phyloP scores from a whole-genome alignment of 2,888 invertebrate species.

The Choreutis nemorana region DNA sequence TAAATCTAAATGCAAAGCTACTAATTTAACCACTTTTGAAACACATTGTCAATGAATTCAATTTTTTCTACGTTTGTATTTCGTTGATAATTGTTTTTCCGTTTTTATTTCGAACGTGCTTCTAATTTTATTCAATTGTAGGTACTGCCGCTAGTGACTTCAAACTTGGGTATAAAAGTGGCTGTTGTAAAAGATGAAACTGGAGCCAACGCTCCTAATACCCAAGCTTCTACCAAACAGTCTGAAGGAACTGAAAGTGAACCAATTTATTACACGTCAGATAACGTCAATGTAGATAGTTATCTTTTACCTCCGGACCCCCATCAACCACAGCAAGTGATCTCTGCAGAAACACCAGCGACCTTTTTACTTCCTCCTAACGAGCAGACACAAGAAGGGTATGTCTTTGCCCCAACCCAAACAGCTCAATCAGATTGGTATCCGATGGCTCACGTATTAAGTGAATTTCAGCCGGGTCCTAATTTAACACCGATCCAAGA shows the following conservation, averaged over 20 bases:
- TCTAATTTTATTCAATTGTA: too few relatives aligned
- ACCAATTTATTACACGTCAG: constrained; percentile 32
- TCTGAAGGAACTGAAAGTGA: constrained; percentile 13
- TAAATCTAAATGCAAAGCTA: too few relatives aligned
- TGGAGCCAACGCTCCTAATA: constrained; percentile 15
- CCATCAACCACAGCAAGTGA: constrained; percentile 25
- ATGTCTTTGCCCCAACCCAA: constrained; percentile 28
- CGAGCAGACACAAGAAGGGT: constrained; percentile 24
- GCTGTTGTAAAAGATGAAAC: constrained; percentile 29
- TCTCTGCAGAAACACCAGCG: constrained; percentile 31
- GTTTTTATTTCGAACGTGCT: too few relatives aligned
- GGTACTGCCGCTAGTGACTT: constrained; percentile 27
- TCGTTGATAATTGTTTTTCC: constrained; percentile 2
- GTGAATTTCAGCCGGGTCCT: constrained; percentile 14
- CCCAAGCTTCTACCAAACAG: constrained; percentile 15
- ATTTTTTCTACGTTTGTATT: constrained; percentile 7
- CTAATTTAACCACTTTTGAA: too few relatives aligned
- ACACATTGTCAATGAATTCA: constrained; percentile 14
- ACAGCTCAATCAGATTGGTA: constrained; percentile 48
- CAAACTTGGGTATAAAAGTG: constrained; percentile 34
- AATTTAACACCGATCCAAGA: too few relatives aligned
- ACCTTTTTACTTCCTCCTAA: constrained; percentile 44
- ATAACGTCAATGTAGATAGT: constrained; percentile 30
- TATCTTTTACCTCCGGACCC: constrained; percentile 39
- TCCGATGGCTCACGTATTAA: constrained; percentile 31